Evolutionary conservation across 2,113 vertebrate species (phyloP), one percentile per base, ranked within the genome.

Genomic region (Muntiacus reevesi): DNA sequence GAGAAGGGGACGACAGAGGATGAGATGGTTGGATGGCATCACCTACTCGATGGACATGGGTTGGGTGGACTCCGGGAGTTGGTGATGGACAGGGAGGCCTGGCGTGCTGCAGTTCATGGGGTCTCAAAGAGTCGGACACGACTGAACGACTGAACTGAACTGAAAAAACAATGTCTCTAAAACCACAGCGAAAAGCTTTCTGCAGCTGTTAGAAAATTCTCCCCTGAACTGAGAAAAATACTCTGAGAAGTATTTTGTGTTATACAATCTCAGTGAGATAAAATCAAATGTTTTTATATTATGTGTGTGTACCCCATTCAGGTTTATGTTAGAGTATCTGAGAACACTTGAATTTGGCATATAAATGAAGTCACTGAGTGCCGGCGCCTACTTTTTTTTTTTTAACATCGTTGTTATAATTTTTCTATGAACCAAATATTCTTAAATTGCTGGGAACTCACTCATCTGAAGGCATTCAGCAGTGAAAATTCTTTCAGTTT

Each of bases 231-330:
- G 82, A 89, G 59, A 23, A 64, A 95, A 82, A 36, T 90, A 90
- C 45, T 89, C 47, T 83, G 45, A 64, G 81, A 89, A 92, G 25
- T 86, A 92, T 59, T 97, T 95, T 89, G 45, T 87, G 25, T 88
- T 78, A 43, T 25, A 82, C 10, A 87, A 33, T 3, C 60, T 71
- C 52, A 88, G 45, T 43, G 54, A 93, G 71, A 90, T 82, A 67
- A 96, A 95, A 62, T 76, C 17, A 19, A 76, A 55, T 87, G 7
- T 88, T 84, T n/a, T 81, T 89, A 89, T 57, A 85, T 91, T 89
- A 4, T n/a, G 47, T 33, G 33, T 82, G 30, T n/a, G 30, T n/a
- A 36, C 33, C 27, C 36, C 25, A 86, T 47, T 50, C 78, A 79
- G 36, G 7, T 87, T 87, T 40, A 74, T 86, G 54, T 95, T 87